phyloP scores from a whole-genome alignment of 2,113 vertebrate genomes.

The Pyrgilauda ruficollis region DNA sequence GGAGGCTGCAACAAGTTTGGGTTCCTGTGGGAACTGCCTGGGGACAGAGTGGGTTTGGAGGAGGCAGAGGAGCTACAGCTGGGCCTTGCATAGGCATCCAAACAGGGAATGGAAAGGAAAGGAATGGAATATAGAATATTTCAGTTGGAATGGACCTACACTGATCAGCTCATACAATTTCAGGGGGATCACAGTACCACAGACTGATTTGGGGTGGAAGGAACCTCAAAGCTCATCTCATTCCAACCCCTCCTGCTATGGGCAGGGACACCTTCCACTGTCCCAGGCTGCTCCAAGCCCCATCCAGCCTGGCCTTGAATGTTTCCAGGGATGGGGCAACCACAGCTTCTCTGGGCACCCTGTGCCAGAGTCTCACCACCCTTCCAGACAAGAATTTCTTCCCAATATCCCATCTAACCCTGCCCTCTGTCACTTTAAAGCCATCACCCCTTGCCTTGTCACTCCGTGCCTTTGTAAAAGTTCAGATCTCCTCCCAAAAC shows the following conservation, averaged over 20 bases:
- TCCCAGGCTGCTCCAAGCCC: rapidly evolving
- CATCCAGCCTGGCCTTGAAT: rapidly evolving
- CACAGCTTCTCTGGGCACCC: background rate
- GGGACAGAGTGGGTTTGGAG: background rate
- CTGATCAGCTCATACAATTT: background rate
- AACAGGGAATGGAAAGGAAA: background rate
- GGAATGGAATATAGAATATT: background rate
- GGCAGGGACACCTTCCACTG: background rate
- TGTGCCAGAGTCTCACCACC: background rate
- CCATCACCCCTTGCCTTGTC: background rate
- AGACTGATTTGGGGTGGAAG: background rate
- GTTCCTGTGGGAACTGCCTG: background rate
- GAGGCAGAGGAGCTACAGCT: background rate
- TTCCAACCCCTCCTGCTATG: background rate
- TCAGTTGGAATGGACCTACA: background rate
- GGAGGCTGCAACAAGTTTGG: background rate
- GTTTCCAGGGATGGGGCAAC: background rate
- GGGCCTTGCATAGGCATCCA: background rate
- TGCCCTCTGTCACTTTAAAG: background rate
- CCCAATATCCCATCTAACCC: background rate
- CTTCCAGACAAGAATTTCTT: background rate
- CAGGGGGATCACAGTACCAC: background rate
- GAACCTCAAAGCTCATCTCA: background rate
- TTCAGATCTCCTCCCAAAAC: background rate
- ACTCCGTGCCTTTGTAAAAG: background rate